These are phyloP conservation scores for Aramus guarauna DNA, from an alignment of 2,113 vertebrate species.

Conservation along the genomic window DNA sequence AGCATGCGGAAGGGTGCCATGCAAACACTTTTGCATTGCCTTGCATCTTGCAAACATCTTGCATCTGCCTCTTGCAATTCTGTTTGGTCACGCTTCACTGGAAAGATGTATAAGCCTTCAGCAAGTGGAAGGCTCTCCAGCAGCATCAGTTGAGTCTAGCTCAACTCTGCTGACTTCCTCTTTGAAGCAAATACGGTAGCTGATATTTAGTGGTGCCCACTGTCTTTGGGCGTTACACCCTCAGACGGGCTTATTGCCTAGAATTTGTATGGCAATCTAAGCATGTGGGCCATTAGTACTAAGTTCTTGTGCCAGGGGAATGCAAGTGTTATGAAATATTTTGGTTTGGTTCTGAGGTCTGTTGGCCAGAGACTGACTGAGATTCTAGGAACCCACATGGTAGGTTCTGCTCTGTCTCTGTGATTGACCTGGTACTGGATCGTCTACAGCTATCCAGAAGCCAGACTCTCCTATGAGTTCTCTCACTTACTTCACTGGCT, in stretches of 20 bases:
- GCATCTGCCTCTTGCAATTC: background rate
- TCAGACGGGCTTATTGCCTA: background rate
- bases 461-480: background rate
- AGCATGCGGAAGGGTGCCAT: background rate
- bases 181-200: background rate
- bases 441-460: background rate
- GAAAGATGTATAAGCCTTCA: background rate
- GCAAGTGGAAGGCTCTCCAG: background rate
- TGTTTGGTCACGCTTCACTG: background rate
- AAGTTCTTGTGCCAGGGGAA: background rate
- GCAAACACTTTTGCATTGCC: too few relatives aligned
- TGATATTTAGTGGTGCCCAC: background rate
- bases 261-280: background rate
- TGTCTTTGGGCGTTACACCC: background rate
- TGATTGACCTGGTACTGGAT: background rate
- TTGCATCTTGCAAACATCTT: background rate
- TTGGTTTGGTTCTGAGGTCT: background rate
- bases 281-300: background rate
- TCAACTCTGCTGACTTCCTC: background rate
- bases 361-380: background rate
- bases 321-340: background rate
- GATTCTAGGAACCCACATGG: background rate
- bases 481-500: background rate
- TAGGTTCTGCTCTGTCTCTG: background rate
- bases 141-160: background rate